Base-by-base conservation (phyloP, 1,140 invertebrate genomes). In the Phymastichus coffea region DNA sequence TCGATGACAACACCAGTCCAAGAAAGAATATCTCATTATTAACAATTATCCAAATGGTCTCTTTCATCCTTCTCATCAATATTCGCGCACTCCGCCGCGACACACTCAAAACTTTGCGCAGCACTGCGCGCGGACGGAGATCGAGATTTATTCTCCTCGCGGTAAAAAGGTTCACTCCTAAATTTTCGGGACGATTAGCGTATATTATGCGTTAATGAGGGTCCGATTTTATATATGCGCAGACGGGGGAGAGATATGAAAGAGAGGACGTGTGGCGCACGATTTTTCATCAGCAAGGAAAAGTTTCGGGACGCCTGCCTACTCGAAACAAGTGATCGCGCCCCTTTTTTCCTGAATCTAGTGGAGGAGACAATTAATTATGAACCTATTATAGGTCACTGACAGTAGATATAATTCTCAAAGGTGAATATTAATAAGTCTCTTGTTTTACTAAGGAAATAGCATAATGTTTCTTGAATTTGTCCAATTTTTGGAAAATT, bases 1-100 rank as follows among this genome's bases (percentile, higher is more conserved):
- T n/a, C 73, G 72, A 73, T 72, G 78, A 70, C 68, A 71, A 74
- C 38, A 1, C 23, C 73, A 73, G 70, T 64, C 60, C 63, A 66
- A 73, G 72, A n/a, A n/a, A n/a, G n/a, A n/a, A n/a, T n/a, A n/a
- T n/a, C n/a, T n/a, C n/a, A n/a, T n/a, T n/a, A n/a, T n/a, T n/a
- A n/a, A n/a, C n/a, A n/a, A n/a, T n/a, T n/a, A n/a, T n/a, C 63
- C 74, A 75, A 78, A 73, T 76, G 25, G 25, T 19, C 62, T 28
- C 57, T 56, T 48, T 53, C 41, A 33, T 47, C n/a, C n/a, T n/a
- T n/a, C n/a, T n/a, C n/a, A n/a, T n/a, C n/a, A n/a, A n/a, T n/a
- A n/a, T 59, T 57, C 58, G 53, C 33, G 15, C 23, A 25, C 19
- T 37, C 37, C 33, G 28, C 20, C 23, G 44, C 28, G 38, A 20